These are phyloP conservation scores for Ormyrus labotus DNA, from an alignment of 2,888 invertebrate species.

Conservation along the genomic window DNA sequence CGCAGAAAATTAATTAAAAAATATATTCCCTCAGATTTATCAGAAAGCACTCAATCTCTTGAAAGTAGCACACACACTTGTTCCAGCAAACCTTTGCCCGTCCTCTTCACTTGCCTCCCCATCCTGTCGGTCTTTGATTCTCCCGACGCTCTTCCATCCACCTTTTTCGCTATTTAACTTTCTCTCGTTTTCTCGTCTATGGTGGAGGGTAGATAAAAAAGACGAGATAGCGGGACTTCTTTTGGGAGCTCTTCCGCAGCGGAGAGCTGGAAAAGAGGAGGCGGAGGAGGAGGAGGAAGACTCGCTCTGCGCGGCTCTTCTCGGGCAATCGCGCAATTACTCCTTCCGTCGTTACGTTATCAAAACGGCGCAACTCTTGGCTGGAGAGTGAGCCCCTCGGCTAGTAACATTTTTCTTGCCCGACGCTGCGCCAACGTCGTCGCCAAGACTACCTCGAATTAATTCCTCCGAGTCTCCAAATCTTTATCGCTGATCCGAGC, in stretches of 20 bases:
- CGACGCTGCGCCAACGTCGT: background rate
- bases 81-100: background rate
- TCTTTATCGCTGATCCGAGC: slow-evolving; percentile 29
- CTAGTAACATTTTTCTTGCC: background rate
- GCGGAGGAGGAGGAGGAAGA: slow-evolving; percentile 18
- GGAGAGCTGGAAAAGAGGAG: slow-evolving; percentile 4
- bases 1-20: too few species aligned
- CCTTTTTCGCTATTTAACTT: slow-evolving; percentile 33
- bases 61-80: background rate
- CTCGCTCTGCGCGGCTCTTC: slow-evolving; percentile 38
- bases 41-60: background rate
- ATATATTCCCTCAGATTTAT: too few species aligned
- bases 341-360: slow-evolving; percentile 64
- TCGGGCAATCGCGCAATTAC: slow-evolving; percentile 61
- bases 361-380: slow-evolving; percentile 60
- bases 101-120: background rate
- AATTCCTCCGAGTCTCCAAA: slow-evolving; percentile 23
- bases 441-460: slow-evolving; percentile 15
- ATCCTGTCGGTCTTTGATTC: background rate
- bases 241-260: slow-evolving; percentile 4
- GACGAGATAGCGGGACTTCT: slow-evolving; percentile 39
- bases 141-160: background rate
- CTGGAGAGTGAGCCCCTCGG: slow-evolving; percentile 22
- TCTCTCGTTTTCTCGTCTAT: slow-evolving; percentile 1
- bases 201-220: slow-evolving; percentile 24